phyloP scores from a whole-genome alignment of 2,113 vertebrate genomes.

The Suricata suricatta region DNA sequence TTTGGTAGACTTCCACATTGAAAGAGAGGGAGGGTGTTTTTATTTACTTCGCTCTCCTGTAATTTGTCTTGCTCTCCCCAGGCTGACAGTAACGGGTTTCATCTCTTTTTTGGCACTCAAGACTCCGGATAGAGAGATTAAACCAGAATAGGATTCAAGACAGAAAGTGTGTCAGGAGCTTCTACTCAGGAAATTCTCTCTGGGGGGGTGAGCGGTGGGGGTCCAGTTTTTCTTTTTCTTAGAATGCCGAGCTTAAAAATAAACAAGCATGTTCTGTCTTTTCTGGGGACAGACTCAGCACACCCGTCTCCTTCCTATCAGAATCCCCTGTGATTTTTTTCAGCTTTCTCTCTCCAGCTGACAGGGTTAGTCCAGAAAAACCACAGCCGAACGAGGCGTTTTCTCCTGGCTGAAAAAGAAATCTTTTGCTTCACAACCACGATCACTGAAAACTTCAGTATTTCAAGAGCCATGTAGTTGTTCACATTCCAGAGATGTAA shows the following conservation, averaged over 20 bases:
- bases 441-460: not conserved
- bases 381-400: not conserved
- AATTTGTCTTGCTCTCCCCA: constrained; percentile 50
- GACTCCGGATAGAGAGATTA: constrained; percentile 18
- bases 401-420: not conserved
- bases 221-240: not conserved
- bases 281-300: not conserved
- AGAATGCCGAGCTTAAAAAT: constrained; percentile 33
- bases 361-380: not conserved
- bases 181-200: not conserved
- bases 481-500: not conserved
- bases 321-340: not conserved
- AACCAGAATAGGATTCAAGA: not conserved
- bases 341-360: not conserved
- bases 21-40: not conserved
- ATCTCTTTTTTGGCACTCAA: not conserved
- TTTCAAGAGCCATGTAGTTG: not conserved
- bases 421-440: not conserved
- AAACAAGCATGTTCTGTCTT: not conserved
- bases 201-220: not conserved
- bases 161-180: not conserved
- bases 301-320: not conserved
- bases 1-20: not conserved
- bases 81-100: not conserved
- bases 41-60: not conserved